Evolutionary conservation across 2,797 vertebrate genomes (phyloP).

Genomic region (Sphaeramia orbicularis): DNA sequence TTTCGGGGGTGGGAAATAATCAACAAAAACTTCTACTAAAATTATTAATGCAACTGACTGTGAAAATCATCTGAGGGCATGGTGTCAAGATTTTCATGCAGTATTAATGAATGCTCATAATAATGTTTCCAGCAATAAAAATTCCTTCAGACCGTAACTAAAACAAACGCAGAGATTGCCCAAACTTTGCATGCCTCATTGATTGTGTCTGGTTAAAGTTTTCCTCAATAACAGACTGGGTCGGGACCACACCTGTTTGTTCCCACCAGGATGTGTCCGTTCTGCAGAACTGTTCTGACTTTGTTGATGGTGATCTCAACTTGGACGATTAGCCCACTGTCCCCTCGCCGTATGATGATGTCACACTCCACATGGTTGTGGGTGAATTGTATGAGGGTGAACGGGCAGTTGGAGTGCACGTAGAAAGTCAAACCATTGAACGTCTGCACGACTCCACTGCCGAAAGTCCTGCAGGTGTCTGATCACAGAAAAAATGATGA

Average conservation of each 20-base stretch:
- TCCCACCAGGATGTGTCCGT: slow-evolving; percentile 76
- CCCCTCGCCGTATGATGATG: slow-evolving; percentile 71
- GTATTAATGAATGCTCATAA: too few species aligned
- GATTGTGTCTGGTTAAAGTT: neutral
- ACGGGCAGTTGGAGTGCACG: slow-evolving; percentile 77
- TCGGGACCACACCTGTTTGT: slow-evolving; percentile 69
- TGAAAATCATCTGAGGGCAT: neutral
- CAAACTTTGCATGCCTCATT: neutral
- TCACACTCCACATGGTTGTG: slow-evolving; percentile 82
- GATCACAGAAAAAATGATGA: slow-evolving; percentile 3
- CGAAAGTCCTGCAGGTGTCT: slow-evolving; percentile 84
- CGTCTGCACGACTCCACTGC: slow-evolving; percentile 77
- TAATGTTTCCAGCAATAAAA: too few species aligned
- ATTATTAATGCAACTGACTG: neutral
- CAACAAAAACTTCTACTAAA: slow-evolving; percentile 6
- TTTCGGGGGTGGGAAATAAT: too few species aligned
- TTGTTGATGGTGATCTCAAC: slow-evolving; percentile 83
- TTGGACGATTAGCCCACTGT: slow-evolving; percentile 65
- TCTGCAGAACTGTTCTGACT: slow-evolving; percentile 72
- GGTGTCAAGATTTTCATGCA: neutral
- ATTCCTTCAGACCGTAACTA: too few species aligned
- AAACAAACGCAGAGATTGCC: neutral
- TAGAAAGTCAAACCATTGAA: slow-evolving; percentile 74
- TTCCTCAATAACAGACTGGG: neutral
- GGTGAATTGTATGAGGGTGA: slow-evolving; percentile 81